Base-by-base conservation (phyloP, 2,113 vertebrate species). In the Anarhynchus alexandrinus region DNA sequence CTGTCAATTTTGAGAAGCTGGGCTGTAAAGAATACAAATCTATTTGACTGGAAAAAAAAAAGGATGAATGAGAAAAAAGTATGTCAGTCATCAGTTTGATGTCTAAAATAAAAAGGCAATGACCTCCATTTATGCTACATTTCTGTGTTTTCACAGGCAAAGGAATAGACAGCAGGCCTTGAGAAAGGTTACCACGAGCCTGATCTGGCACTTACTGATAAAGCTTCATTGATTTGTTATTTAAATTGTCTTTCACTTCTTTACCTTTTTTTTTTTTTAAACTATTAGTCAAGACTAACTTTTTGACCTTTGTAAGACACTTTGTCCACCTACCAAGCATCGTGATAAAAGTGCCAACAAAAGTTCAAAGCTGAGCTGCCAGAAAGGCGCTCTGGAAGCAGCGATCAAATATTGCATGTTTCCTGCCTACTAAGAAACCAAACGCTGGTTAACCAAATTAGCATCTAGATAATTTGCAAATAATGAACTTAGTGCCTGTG, bases 161-260 rank as follows among this genome's bases (percentile, higher is more conserved):
- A 82, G 36, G 45, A 79, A 70, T 9, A 88, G 47, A 57, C 52
- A 79, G 90, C 65, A 70, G 38, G 38, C 61, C 72, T 83, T 62
- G 15, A 89, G 47, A 84, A 96, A 96, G 80, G 70, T 88, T 82
- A 91, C 45, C 15, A 6, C 1, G 16, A 89, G 85, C 43, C 47
- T 78, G 65, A 82, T 64, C 82, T 93, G 78, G 66, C 2, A 13
- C 25, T 65, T 73, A 76, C 82, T 90, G 92, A 92, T 83, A 91
- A 93, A 90, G 69, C 38, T 67, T 82, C 67, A 92, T 73, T 52
- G 49, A 92, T 95, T 79, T 79, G 51, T 61, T 87, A 82, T 64
- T 83, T 67, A 85, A 91, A 90, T 66, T 64, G 18, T 9, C 72
- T 85, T 86, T n/a, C 26, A 21, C 27, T 65, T 78, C 70, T 66